phyloP scores from a whole-genome alignment of 2,797 vertebrate species.

The Amphiprion clarkii region DNA sequence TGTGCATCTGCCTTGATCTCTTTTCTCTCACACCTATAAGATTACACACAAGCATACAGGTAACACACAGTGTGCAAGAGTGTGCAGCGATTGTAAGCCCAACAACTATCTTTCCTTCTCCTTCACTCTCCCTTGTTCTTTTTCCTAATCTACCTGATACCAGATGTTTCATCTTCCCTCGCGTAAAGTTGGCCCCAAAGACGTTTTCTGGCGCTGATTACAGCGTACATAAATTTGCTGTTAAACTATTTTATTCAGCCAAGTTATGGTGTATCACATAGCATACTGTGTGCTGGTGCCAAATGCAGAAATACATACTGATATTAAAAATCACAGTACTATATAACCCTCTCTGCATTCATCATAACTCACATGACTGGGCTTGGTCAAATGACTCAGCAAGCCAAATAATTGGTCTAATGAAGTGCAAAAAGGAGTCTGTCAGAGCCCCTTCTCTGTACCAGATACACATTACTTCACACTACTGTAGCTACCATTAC shows the following conservation, averaged over 20 bases:
- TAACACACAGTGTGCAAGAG: conserved; percentile 5
- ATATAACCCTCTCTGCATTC: conserved; percentile 52
- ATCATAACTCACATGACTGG: conserved; percentile 69
- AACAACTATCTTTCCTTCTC: conserved; percentile 28
- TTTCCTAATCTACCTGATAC: conserved; percentile 52
- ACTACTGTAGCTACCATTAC: conserved; percentile 59
- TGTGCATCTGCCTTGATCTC: conserved; percentile 32
- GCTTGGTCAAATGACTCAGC: conserved; percentile 76
- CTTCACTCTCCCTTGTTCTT: conserved; percentile 44
- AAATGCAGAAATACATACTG: conserved; percentile 29
- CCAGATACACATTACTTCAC: conserved; percentile 64
- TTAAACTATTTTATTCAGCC: conserved; percentile 59
- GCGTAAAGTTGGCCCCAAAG: conserved; percentile 63
- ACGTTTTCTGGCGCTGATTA: conserved; percentile 72
- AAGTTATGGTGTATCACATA: conserved; percentile 43
- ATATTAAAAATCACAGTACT: conserved; percentile 42
- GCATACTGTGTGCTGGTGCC: conserved; percentile 3
- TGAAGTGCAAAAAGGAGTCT: conserved; percentile 78
- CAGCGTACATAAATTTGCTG: conserved; percentile 69
- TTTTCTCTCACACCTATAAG: conserved; percentile 12
- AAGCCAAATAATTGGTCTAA: conserved; percentile 81
- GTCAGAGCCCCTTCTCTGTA: conserved; percentile 62
- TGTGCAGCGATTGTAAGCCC: conserved; percentile 14
- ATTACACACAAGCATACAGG: conserved; percentile 8
- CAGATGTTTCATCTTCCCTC: conserved; percentile 76